Evolutionary conservation across 2,113 vertebrate species (phyloP).

Genomic region (Muscicapa adusta): DNA sequence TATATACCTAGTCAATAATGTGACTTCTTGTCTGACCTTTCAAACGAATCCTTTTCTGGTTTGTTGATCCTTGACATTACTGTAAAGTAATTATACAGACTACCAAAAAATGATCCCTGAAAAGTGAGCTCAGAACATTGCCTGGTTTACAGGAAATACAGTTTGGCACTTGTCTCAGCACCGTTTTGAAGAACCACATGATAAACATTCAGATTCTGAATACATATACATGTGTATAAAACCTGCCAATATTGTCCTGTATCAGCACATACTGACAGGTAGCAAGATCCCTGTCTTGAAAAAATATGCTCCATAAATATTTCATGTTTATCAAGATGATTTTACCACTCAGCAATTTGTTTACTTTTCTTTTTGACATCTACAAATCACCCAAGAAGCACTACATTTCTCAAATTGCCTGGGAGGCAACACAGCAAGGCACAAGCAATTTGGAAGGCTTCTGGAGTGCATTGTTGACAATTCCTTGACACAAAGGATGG

Average conservation of each 20-base stretch:
- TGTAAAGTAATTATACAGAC: neutral
- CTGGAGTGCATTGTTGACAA: neutral
- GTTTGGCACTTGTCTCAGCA: neutral
- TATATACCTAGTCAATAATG: neutral
- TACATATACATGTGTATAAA: neutral
- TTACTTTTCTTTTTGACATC: neutral
- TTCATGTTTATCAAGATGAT: neutral
- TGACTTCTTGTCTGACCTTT: conserved; percentile 16
- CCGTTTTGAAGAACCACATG: neutral
- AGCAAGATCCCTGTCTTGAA: neutral
- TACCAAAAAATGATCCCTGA: neutral
- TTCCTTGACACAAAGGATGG: neutral
- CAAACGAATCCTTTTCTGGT: neutral
- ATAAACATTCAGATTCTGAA: neutral
- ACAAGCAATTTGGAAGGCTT: neutral
- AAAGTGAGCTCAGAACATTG: neutral
- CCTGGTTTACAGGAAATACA: neutral
- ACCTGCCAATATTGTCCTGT: neutral
- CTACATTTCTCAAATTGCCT: neutral
- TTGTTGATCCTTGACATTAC: neutral
- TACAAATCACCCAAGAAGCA: neutral
- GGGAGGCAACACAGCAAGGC: neutral
- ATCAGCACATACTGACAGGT: neutral
- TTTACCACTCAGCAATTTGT: neutral
- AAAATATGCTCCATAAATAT: neutral